Conservation (phyloP, 2,113 vertebrate genomes). For the Xerus inauris region DNA sequence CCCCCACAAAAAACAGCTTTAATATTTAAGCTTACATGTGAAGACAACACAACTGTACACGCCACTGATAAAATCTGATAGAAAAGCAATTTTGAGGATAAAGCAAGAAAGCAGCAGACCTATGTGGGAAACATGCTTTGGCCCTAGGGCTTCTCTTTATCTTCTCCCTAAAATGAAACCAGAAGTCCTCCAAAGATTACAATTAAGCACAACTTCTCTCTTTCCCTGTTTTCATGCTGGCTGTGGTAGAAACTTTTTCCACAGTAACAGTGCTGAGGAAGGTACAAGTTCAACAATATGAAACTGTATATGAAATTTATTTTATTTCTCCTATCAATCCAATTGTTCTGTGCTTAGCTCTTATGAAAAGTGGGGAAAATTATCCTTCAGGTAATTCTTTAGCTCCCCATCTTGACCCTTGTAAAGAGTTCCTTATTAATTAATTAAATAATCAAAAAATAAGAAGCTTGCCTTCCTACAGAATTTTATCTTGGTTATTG, state of each 20-base stretch:
- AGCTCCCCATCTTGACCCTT: not conserved
- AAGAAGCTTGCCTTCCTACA: not conserved
- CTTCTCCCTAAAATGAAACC: constrained; percentile 53
- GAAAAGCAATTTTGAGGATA: constrained; percentile 36
- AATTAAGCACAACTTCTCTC: not conserved
- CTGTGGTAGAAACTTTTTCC: not conserved
- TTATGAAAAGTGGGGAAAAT: not conserved
- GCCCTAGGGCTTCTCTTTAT: not conserved
- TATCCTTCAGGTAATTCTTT: not conserved
- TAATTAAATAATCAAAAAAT: constrained; percentile 38
- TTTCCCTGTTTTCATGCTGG: not conserved
- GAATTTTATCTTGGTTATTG: not conserved
- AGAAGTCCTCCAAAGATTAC: not conserved
- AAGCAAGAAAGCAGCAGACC: constrained; percentile 9
- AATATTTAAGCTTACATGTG: not conserved
- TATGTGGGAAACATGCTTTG: not conserved
- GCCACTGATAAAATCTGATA: not conserved
- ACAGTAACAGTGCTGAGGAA: not conserved
- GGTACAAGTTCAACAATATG: not conserved
- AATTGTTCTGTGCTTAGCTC: not conserved
- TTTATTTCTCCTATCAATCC: not conserved
- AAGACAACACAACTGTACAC: not conserved
- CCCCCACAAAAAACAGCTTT: too few relatives aligned
- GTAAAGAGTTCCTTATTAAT: not conserved
- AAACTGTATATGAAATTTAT: not conserved